phyloP scores from a whole-genome alignment of 2,113 vertebrate species.

The Hydrochoerus hydrochaeris region DNA sequence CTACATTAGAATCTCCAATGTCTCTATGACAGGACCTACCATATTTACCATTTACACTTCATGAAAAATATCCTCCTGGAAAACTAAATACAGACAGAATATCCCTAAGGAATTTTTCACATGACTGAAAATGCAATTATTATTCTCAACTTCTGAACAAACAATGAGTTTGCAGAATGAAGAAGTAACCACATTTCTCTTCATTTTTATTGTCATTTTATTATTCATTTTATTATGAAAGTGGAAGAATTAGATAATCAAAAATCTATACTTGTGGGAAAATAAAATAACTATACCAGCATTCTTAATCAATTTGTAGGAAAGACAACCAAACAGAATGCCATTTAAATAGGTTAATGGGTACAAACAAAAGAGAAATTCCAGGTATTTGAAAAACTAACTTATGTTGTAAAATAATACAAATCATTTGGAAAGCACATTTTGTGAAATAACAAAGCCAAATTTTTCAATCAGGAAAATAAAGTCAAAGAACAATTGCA shows the following conservation, averaged over 20 bases:
- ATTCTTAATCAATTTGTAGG: constrained; percentile 43
- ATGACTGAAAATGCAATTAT: constrained; percentile 6
- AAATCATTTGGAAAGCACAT: neutral
- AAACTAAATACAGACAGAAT: constrained; percentile 37
- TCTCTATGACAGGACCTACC: neutral
- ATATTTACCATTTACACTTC: neutral
- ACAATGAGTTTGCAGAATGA: constrained; percentile 43
- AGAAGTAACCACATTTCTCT: constrained; percentile 33
- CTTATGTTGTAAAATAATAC: constrained; percentile 11
- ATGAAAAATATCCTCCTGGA: constrained; percentile 4
- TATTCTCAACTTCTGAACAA: constrained; percentile 23
- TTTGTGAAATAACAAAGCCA: neutral
- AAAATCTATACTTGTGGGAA: neutral
- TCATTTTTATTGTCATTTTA: constrained; percentile 13
- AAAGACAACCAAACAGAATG: constrained; percentile 18
- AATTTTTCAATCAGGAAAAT: neutral
- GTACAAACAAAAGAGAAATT: constrained; percentile 39
- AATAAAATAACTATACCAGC: constrained; percentile 32
- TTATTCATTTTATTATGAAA: too few species aligned
- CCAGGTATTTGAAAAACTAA: constrained; percentile 34
- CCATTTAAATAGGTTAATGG: neutral
- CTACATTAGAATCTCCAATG: neutral
- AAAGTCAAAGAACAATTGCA: neutral
- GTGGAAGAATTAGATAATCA: too few species aligned
- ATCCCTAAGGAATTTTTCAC: constrained; percentile 5